Percentiles rank a stretch among this genome's conserved stretches.
Evolutionary conservation across 2,797 vertebrate genomes (phyloP).

Genomic region (Dendrocincla fuliginosa): DNA sequence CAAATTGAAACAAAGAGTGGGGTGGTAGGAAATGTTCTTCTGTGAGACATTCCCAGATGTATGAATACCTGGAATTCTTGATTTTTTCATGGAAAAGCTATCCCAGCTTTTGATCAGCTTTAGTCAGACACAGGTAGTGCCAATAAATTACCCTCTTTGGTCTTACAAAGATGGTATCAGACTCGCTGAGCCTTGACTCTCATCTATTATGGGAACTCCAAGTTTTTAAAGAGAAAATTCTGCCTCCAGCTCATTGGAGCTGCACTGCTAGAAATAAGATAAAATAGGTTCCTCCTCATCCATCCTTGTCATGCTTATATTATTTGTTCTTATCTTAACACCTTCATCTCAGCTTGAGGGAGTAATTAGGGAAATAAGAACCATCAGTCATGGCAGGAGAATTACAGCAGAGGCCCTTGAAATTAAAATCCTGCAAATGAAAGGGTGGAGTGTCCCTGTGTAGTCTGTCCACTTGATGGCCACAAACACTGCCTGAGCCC

Average conservation of each 20-base stretch:
- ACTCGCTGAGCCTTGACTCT: neutral
- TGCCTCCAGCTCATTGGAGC: conserved; percentile 3
- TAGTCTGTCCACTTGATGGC: neutral
- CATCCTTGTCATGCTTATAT: neutral
- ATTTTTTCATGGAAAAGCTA: neutral
- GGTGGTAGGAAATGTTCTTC: neutral
- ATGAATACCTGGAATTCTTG: neutral
- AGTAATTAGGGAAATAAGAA: conserved; percentile 21
- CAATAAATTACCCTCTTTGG: neutral
- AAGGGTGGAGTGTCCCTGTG: neutral
- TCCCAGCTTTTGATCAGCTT: neutral
- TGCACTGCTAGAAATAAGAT: conserved; percentile 1
- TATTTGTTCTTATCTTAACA: conserved; percentile 43
- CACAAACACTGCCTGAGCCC: neutral
- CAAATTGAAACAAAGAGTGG: neutral
- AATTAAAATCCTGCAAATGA: neutral
- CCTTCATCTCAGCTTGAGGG: conserved; percentile 14
- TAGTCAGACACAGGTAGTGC: neutral
- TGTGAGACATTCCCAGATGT: neutral
- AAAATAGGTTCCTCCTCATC: conserved; percentile 2
- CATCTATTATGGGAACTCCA: conserved; percentile 3
- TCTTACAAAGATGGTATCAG: neutral
- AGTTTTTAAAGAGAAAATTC: conserved; percentile 12
- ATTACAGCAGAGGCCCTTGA: neutral
- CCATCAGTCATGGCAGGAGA: neutral